Evolutionary conservation across 2,113 vertebrate species (phyloP), one percentile per base, ranked within the genome.

Genomic region (Platysteira castanea): DNA sequence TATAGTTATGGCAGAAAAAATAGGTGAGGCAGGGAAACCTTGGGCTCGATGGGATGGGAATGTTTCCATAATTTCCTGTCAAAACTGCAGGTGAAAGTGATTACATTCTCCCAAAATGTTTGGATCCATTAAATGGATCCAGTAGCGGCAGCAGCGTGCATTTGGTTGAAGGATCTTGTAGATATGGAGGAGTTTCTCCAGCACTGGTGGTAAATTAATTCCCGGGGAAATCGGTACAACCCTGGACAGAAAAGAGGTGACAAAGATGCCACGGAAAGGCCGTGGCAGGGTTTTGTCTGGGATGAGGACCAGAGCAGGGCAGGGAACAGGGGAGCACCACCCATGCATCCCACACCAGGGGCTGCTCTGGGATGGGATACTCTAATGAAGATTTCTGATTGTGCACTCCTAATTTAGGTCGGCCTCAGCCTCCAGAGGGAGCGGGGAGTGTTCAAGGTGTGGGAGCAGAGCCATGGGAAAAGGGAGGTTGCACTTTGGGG

Each of bases 21-120:
- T 5, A 69, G 82, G 41, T n/a, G 31, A 84, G 28, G 79, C 22
- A 59, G 39, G 57, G 64, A 73, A 57, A 37, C 59, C 53, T 46
- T 46, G 10, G 54, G 42, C 69, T 68, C 7, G 21, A 3, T 3
- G 42, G 83, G 53, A 84, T 71, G 57, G 56, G 70, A 94, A 82
- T 7, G 4, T 68, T 96, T 75, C 84, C 41, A 46, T 78, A 49
- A 79, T 61, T 84, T 94, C 93, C 77, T 79, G 53, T 39, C 52
- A 64, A 82, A 92, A 47, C 47, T 50, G 7, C 26, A 87, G 47
- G 46, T 79, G 89, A 89, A 79, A 93, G 46, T 6, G 65, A 84
- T 87, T 89, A 61, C n/a, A 12, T 35, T 73, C 50, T 46, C 41
- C 57, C 57, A n/a, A 82, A 87, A 57, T 46, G 41, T 79, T 89